Evolutionary conservation across 1,140 invertebrate species (phyloP).

Genomic region (Drosophila guanche): DNA sequence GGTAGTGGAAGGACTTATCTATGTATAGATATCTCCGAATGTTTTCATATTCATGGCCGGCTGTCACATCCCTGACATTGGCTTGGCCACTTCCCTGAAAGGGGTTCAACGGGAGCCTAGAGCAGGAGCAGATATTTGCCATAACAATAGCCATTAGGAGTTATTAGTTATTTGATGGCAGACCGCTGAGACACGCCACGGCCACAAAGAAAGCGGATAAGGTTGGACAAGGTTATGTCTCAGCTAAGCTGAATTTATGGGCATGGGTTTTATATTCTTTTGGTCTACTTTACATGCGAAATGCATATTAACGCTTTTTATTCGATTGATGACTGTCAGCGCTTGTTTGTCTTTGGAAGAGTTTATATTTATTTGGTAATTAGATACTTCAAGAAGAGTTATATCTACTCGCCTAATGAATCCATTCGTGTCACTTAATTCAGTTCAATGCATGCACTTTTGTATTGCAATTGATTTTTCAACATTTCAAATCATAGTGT

Average conservation of each 20-base stretch:
- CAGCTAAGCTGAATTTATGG: constrained; percentile 9
- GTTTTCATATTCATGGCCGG: constrained; percentile 45
- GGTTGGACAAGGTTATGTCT: constrained; percentile 40
- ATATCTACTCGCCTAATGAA: too few relatives aligned
- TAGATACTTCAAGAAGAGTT: background rate
- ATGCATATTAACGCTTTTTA: constrained; percentile 16
- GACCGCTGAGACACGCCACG: constrained; percentile 18
- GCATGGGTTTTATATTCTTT: background rate
- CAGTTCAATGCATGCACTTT: too few relatives aligned
- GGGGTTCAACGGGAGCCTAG: constrained; percentile 4
- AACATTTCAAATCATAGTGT: too few relatives aligned
- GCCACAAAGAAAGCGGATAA: constrained; percentile 39
- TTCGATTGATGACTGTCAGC: constrained; percentile 21
- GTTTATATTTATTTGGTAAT: background rate
- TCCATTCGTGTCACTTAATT: background rate
- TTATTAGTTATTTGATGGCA: constrained; percentile 56
- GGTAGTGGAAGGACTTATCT: too few relatives aligned
- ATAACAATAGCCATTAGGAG: constrained; percentile 57
- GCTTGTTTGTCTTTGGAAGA: background rate
- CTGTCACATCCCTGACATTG: constrained; percentile 30
- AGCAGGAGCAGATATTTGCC: constrained; percentile 21
- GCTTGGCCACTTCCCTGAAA: constrained; percentile 1
- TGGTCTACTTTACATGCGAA: constrained; percentile 28
- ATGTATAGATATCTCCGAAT: background rate
- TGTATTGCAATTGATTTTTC: background rate